phyloP scores from a whole-genome alignment of 2,888 invertebrate species.

The Melipona bicolor region DNA sequence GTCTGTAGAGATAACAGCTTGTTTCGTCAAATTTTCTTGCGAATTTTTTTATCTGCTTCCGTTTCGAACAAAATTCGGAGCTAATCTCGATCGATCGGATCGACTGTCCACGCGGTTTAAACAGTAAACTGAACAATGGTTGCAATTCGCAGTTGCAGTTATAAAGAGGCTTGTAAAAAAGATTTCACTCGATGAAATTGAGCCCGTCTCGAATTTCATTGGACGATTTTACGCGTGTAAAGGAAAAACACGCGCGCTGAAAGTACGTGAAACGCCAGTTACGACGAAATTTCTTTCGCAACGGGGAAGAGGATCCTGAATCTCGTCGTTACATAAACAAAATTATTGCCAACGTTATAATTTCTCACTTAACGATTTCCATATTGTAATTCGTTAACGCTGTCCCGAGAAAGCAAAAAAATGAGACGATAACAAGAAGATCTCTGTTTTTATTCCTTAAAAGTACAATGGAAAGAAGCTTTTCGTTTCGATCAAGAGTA shows the following conservation, averaged over 20 bases:
- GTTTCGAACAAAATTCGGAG: not conserved
- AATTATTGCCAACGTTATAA: not conserved
- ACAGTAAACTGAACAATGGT: not conserved
- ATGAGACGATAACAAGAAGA: too few relatives aligned
- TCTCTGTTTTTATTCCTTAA: too few relatives aligned
- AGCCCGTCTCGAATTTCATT: not conserved
- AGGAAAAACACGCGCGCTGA: not conserved
- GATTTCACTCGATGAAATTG: not conserved
- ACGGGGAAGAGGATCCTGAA: not conserved
- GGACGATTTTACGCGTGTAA: not conserved
- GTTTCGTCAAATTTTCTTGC: not conserved
- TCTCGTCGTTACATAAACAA: not conserved
- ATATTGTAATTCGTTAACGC: too few relatives aligned
- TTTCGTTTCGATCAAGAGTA: too few relatives aligned
- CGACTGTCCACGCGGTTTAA: not conserved
- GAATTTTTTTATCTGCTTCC: not conserved
- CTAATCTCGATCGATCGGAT: not conserved
- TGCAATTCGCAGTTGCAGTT: not conserved
- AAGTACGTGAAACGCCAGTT: not conserved
- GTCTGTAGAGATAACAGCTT: not conserved
- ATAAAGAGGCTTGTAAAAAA: not conserved
- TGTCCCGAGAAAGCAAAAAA: too few relatives aligned
- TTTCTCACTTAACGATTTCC: not conserved
- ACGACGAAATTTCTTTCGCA: constrained; percentile 3
- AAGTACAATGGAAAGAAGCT: too few relatives aligned